Base-by-base conservation (phyloP, 35 echinoderm and acorn worm species). In the Lytechinus variegatus region DNA sequence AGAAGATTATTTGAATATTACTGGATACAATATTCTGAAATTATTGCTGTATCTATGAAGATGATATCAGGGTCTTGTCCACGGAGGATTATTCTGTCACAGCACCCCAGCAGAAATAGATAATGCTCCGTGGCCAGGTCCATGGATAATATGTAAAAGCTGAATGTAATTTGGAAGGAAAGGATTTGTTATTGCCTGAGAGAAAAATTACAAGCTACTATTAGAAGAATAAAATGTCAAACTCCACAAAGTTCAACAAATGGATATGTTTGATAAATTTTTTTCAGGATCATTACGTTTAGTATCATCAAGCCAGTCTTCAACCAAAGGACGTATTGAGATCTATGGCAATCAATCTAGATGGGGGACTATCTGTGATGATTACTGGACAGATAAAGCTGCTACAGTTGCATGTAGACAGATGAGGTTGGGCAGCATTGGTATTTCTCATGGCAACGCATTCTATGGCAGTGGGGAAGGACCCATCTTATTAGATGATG, bases 401-500 rank as follows among this genome's bases (percentile, higher is more conserved):
- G 92, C 92, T 54, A 93, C 13, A 11, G 92, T 93, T 3, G 92
- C 27, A 9, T 93, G 92, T 24, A 33, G 24, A 28, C 92, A 93
- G 54, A 53, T 93, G 52, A 27, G 54, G 29, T 57, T 93, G 92
- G 92, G 92, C 10, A 10, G 5, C 92, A 9, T 53, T 12, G 92
- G 92, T 9, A 28, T 57, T 19, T 11, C 10, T 54, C 52, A 16
- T 24, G 54, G 53, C 4, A 93, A 57, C 27, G 95, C 95, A 11
- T 91, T 51, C 87, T 95, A 56, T 79, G 95, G 95, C 28, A 52
- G 29, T 51, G 95, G 95, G 3, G 28, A 54, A 54, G 95, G 89
- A 19, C 54, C 87, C 33, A 95, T 95, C 53, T 13, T 92, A 1
- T 53, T 95, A 54, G 95, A 95, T 56, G 95, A 95, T 71, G 87